Percentiles rank a stretch among this genome's conserved stretches.
Conservation (phyloP, 2,113 vertebrate species). For the Xenopus laevis region DNA sequence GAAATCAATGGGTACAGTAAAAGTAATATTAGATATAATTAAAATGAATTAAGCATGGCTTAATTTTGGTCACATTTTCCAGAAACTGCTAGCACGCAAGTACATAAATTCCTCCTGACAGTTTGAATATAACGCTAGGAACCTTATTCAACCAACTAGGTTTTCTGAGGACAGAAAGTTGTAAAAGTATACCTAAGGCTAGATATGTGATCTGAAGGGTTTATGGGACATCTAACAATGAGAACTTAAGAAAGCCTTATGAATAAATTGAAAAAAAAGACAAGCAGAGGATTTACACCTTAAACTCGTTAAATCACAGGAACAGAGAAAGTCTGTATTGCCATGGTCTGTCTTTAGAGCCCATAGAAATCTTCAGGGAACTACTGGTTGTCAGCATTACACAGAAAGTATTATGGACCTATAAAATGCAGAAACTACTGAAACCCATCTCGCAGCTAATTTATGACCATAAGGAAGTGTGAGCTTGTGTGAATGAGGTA, state of each 20-base stretch:
- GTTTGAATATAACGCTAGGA: neutral
- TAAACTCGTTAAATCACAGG: neutral
- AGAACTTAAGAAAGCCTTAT: slow-evolving; percentile 2
- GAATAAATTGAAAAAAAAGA: slow-evolving; percentile 25
- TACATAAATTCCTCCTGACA: neutral
- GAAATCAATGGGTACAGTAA: no score
- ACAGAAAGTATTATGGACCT: slow-evolving; percentile 30
- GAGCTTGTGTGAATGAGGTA: slow-evolving; percentile 18
- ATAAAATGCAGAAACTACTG: neutral
- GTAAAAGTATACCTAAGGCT: neutral
- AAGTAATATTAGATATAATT: neutral
- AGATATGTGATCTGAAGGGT: neutral
- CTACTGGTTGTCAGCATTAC: slow-evolving; percentile 24
- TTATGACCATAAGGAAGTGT: slow-evolving; percentile 35
- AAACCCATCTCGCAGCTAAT: slow-evolving; percentile 34
- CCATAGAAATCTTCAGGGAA: slow-evolving; percentile 10
- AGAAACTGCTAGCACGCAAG: neutral
- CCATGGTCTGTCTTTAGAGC: slow-evolving; percentile 8
- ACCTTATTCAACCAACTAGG: neutral
- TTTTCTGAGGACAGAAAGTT: slow-evolving; percentile 21
- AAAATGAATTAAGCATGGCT: neutral
- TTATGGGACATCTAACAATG: slow-evolving; percentile 8
- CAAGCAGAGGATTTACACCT: slow-evolving; percentile 23
- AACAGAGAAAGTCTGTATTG: slow-evolving; percentile 23
- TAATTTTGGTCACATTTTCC: no score